phyloP scores from a whole-genome alignment of 2,113 vertebrate species.

The Acrocephalus arundinaceus region DNA sequence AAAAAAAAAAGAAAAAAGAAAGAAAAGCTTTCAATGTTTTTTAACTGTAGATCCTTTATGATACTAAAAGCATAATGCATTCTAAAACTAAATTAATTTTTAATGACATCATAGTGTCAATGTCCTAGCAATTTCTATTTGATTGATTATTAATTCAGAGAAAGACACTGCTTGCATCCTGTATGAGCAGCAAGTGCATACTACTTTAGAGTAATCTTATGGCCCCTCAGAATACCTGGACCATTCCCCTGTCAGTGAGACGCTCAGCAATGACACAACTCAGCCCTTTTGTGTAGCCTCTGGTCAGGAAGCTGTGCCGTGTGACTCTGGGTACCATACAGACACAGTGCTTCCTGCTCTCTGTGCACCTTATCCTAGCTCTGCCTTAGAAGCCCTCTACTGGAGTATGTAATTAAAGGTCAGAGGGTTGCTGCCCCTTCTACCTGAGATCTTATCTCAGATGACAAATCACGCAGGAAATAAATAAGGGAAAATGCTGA shows the following conservation, averaged over 20 bases:
- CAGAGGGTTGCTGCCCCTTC: not conserved
- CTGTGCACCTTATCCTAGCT: not conserved
- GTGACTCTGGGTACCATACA: not conserved
- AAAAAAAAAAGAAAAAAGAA: not conserved
- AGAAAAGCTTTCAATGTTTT: not conserved
- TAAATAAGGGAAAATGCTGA: not conserved
- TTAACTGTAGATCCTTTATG: not conserved
- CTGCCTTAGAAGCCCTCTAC: not conserved
- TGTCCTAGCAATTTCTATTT: not conserved
- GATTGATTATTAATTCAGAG: not conserved
- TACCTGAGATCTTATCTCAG: not conserved
- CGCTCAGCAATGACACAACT: not conserved
- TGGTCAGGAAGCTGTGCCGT: not conserved
- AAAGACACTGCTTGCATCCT: not conserved
- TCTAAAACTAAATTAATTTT: not conserved
- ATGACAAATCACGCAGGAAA: not conserved
- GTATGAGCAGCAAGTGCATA: not conserved
- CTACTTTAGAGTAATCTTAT: not conserved
- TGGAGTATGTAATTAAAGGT: not conserved
- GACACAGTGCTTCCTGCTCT: not conserved
- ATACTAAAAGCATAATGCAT: not conserved
- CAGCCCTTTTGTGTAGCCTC: not conserved
- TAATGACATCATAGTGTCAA: not conserved
- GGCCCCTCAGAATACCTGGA: not conserved
- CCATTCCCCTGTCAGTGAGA: not conserved